phyloP scores from a whole-genome alignment of 2,797 vertebrate species.

The Pempheris klunzingeri region DNA sequence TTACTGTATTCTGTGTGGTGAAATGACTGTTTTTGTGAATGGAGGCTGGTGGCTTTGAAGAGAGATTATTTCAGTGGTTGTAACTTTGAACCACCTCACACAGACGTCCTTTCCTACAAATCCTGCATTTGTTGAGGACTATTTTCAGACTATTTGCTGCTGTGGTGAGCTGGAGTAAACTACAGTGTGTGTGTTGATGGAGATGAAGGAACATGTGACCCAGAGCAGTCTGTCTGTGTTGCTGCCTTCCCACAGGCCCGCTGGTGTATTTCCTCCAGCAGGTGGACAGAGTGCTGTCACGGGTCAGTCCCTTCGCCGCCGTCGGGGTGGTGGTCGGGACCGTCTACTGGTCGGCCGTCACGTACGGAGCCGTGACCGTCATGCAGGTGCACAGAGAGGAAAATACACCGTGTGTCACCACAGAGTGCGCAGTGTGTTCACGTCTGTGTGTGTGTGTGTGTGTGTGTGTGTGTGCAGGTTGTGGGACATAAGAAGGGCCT shows the following conservation, averaged over 20 bases:
- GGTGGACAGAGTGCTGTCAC: conserved; percentile 81
- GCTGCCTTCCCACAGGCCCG: conserved; percentile 70
- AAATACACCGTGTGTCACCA: too few relatives aligned
- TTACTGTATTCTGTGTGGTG: too few relatives aligned
- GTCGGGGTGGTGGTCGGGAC: conserved; percentile 85
- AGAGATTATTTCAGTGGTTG: too few relatives aligned
- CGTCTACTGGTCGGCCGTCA: conserved; percentile 87
- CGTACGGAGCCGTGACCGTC: conserved; percentile 88
- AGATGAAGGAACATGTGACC: background rate
- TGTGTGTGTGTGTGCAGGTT: conserved; percentile 69
- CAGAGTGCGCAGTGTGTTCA: background rate
- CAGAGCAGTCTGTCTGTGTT: background rate
- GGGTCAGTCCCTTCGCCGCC: conserved; percentile 84
- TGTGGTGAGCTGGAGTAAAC: too few relatives aligned
- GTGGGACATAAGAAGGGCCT: conserved; percentile 88
- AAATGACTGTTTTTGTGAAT: too few relatives aligned
- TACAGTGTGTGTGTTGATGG: too few relatives aligned
- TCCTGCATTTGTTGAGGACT: too few relatives aligned
- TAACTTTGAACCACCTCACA: too few relatives aligned
- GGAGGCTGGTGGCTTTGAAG: too few relatives aligned
- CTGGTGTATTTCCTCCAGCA: conserved; percentile 86
- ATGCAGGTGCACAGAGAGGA: conserved; percentile 86
- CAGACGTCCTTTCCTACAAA: too few relatives aligned
- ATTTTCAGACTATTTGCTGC: too few relatives aligned
- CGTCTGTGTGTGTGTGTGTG: background rate